phyloP scores from a whole-genome alignment of 2,797 vertebrate species.

The Cossypha dichroa region DNA sequence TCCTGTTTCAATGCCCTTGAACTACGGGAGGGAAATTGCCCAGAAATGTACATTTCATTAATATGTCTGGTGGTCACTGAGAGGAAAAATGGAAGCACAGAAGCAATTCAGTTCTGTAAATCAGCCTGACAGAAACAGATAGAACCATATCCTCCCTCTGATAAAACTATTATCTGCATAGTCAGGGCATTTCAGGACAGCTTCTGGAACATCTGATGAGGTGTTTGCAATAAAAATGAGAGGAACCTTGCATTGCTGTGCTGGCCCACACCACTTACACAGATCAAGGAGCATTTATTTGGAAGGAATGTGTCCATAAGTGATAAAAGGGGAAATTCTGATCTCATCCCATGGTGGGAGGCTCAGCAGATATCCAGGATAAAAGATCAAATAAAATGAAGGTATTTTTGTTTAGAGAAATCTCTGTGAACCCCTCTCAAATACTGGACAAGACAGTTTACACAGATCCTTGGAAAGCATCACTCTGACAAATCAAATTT shows the following conservation, averaged over 20 bases:
- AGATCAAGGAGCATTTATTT: neutral
- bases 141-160: neutral
- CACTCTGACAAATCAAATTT: neutral
- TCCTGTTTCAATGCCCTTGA: neutral
- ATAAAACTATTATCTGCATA: conserved; percentile 29
- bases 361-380: neutral
- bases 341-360: neutral
- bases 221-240: conserved; percentile 27
- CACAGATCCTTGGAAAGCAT: neutral
- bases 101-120: conserved; percentile 7
- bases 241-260: neutral
- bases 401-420: neutral
- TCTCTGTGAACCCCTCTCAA: neutral
- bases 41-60: neutral
- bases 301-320: neutral
- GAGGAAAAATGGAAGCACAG: neutral
- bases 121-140: neutral
- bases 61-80: neutral
- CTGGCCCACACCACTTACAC: neutral
- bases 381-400: neutral
- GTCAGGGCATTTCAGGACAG: neutral
- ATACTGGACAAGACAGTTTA: neutral
- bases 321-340: neutral
- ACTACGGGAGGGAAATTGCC: neutral
- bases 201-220: conserved; percentile 19